A percentile compares a stretch with the other conserved stretches of the same genome.
These are phyloP conservation scores for Nyctibius grandis DNA, from an alignment of 2,797 vertebrate species.

Conservation along the genomic window DNA sequence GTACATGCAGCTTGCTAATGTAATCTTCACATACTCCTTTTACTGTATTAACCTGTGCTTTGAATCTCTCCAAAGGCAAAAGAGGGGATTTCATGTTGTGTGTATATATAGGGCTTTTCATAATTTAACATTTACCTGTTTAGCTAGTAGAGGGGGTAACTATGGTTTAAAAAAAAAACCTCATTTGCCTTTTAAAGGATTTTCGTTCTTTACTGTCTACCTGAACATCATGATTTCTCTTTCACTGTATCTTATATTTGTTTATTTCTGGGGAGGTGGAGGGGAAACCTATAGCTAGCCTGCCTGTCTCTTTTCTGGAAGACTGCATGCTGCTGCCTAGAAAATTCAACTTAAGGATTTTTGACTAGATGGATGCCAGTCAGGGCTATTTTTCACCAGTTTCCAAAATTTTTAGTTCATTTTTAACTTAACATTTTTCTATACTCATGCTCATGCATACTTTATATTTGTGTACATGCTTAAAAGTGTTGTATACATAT, in stretches of 20 bases:
- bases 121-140: background rate
- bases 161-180: background rate
- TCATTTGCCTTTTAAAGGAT: background rate
- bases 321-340: background rate
- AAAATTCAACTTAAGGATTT: background rate
- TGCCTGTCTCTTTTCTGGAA: background rate
- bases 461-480: background rate
- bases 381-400: background rate
- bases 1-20: background rate
- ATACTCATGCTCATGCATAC: background rate
- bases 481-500: background rate
- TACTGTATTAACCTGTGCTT: background rate
- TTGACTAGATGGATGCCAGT: background rate
- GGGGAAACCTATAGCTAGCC: background rate
- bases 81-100: background rate
- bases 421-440: background rate
- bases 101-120: background rate
- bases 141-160: background rate
- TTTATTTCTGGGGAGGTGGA: background rate
- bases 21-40: background rate
- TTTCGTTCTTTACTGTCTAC: background rate
- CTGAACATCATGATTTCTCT: background rate
- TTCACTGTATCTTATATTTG: background rate
- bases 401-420: background rate
- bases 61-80: background rate